Base-by-base conservation (phyloP, 2,888 invertebrate species). In the Volucella inflata region DNA sequence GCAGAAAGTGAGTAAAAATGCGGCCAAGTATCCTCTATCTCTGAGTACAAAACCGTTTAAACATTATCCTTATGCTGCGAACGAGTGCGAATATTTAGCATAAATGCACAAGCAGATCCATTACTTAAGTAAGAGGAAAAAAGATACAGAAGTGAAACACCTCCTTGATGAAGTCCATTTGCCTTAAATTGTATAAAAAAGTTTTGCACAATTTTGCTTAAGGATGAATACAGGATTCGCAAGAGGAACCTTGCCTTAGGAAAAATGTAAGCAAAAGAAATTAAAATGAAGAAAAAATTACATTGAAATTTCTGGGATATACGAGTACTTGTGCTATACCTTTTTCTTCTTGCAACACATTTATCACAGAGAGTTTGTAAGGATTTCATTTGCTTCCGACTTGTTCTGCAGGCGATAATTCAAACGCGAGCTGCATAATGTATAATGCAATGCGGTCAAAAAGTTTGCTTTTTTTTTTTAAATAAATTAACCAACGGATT, bases 171-270 rank as follows among this genome's bases (percentile, higher is more conserved):
- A 42, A 55, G 44, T 21, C 12, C 36, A 64, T 38, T n/a, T 17
- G 12, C 38, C 30, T 30, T 30, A 30, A 42, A 16, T 68, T 21
- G 8, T 68, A 30, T 30, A 30, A 30, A 30, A 64, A 64, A 74
- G 75, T 44, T 71, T 67, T 46, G 42, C 53, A 65, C 71, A 70
- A 76, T 82, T 76, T 82, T 59, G 65, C 76, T 30, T 30, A 30
- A 30, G 30, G 30, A 30, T 12, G 40, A 76, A 60, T 46, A 53
- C 65, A 38, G 21, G 38, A 70, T 14, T 14, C 21, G 16, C 46
- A 55, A 14, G 21, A 53, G 17, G 48, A 12, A 11, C 30, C 30
- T 30, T 30, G 6, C 30, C 30, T 30, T 30, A 30, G 30, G 30
- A 30, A 30, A 2, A 30, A 3, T 30, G 6, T 30, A 30, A 30